Conservation (phyloP, 2,113 vertebrate genomes). For the Perca flavescens region DNA sequence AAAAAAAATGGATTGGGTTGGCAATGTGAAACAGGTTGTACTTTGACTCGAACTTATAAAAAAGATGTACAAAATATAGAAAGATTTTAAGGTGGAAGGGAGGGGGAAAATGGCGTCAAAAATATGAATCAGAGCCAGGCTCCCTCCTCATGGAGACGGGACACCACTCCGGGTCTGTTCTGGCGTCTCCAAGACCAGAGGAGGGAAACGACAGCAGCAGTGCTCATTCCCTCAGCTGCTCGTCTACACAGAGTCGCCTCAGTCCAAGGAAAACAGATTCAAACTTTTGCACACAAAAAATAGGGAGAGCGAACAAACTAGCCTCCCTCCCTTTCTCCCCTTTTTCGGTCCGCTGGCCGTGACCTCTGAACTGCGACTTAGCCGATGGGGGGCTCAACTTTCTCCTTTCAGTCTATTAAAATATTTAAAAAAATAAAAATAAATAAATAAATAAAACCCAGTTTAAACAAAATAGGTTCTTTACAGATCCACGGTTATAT, state of each 20-base stretch:
- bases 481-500: conserved; percentile 65
- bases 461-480: conserved; percentile 20
- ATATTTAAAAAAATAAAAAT: conserved; percentile 22
- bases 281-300: conserved; percentile 29
- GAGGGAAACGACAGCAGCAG: conserved; percentile 38
- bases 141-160: conserved; percentile 67
- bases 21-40: background rate
- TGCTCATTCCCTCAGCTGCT: conserved; percentile 59
- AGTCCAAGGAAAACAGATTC: conserved; percentile 38
- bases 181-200: conserved; percentile 68
- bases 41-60: background rate
- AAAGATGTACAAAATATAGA: conserved; percentile 14
- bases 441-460: background rate
- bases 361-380: conserved; percentile 75
- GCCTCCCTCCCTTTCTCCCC: conserved; percentile 43
- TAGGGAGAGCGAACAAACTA: conserved; percentile 28
- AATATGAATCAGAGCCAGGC: conserved; percentile 44
- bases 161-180: conserved; percentile 51
- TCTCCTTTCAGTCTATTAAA: conserved; percentile 54
- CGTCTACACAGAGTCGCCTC: conserved; percentile 22
- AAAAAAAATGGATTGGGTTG: background rate
- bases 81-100: conserved; percentile 15
- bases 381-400: conserved; percentile 49
- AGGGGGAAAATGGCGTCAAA: conserved; percentile 32
- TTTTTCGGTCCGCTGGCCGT: conserved; percentile 72